These are phyloP conservation scores for Osmoderma eremita DNA, from an alignment of 2,888 invertebrate genomes.

Conservation along the genomic window DNA sequence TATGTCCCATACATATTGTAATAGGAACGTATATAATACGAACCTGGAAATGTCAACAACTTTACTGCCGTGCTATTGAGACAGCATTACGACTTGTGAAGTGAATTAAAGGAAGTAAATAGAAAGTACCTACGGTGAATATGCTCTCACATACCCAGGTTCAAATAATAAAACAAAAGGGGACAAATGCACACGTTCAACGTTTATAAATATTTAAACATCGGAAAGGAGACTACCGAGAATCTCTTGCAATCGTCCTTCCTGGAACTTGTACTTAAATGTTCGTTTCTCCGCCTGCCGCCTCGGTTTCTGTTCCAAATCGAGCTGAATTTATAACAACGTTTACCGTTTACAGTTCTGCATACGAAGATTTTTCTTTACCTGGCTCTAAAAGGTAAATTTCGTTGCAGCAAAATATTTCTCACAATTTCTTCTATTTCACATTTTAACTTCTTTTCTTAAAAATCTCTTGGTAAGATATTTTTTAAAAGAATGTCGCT, in stretches of 20 bases:
- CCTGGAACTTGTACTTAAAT: conserved; percentile 30
- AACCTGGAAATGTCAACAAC: no score
- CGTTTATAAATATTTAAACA: conserved; percentile 40
- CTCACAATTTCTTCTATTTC: not conserved
- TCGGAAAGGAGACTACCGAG: conserved; percentile 34
- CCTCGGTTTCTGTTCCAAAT: conserved; percentile 13
- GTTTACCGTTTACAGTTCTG: conserved; percentile 33
- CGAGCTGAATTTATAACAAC: conserved; percentile 27
- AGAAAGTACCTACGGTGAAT: conserved; percentile 22
- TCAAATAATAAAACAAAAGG: conserved; percentile 28
- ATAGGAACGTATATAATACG: no score
- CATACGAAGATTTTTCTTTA: conserved; percentile 24
- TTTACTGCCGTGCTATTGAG: no score
- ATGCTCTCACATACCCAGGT: not conserved
- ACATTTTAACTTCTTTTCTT: no score
- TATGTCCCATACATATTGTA: no score
- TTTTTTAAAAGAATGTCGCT: no score
- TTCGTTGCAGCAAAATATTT: no score
- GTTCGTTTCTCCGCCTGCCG: conserved; percentile 16
- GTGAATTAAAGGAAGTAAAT: conserved; percentile 36
- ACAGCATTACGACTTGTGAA: not conserved
- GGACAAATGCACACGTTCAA: conserved; percentile 17
- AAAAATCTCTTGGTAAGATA: no score
- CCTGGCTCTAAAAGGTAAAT: no score
- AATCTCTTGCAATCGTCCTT: conserved; percentile 31